Evolutionary conservation across 2,113 vertebrate species (phyloP).

Genomic region (Anas platyrhynchos): DNA sequence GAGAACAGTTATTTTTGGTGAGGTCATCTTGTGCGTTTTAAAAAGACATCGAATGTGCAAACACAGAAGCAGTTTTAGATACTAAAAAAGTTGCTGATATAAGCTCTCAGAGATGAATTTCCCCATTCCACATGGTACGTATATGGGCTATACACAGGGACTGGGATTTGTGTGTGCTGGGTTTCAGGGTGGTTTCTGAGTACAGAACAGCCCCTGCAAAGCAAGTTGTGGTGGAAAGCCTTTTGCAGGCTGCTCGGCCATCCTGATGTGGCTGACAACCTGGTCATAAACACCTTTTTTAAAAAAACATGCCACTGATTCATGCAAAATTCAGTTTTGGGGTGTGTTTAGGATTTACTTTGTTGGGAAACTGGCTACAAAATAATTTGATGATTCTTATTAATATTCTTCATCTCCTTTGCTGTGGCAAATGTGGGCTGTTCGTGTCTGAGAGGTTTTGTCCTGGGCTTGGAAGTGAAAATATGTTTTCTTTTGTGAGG

Average conservation of each 20-base stretch:
- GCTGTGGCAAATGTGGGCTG: rapidly evolving
- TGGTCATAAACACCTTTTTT: not conserved
- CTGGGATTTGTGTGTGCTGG: not conserved
- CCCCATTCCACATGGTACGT: not conserved
- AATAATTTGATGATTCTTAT: rapidly evolving
- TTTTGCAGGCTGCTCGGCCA: not conserved
- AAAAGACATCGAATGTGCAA: rapidly evolving
- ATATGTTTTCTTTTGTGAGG: not conserved
- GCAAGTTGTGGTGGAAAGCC: not conserved
- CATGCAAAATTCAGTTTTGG: rapidly evolving
- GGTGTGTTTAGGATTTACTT: rapidly evolving
- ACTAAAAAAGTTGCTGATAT: rapidly evolving
- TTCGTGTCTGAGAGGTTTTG: rapidly evolving
- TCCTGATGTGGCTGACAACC: not conserved
- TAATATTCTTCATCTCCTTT: rapidly evolving
- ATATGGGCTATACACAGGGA: rapidly evolving
- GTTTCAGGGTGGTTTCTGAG: rapidly evolving
- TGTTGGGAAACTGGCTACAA: not conserved
- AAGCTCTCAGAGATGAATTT: not conserved
- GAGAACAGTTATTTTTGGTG: not conserved
- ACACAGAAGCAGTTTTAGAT: rapidly evolving
- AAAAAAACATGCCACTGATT: rapidly evolving
- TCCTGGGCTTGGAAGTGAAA: not conserved
- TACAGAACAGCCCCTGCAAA: rapidly evolving
- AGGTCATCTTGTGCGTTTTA: rapidly evolving